Percentiles rank a stretch among this genome's conserved stretches.
Conservation (phyloP, 2,113 vertebrate species). For the Turnix velox region DNA sequence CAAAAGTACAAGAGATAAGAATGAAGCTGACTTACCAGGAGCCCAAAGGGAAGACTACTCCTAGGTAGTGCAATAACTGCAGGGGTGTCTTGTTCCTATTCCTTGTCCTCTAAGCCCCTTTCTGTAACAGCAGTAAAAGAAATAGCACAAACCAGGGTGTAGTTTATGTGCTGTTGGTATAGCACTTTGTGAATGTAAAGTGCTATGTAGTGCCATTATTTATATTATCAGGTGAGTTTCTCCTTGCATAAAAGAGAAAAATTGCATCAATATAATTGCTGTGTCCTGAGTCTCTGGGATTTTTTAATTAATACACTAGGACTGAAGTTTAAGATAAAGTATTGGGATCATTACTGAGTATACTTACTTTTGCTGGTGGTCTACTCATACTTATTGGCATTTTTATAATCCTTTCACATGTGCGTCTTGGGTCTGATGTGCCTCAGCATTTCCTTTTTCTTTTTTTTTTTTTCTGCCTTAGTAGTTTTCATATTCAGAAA, state of each 20-base stretch:
- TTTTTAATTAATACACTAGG: background rate
- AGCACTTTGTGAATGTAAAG: background rate
- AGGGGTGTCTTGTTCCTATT: background rate
- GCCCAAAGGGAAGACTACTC: background rate
- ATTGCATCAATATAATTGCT: background rate
- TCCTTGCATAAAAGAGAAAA: slow-evolving; percentile 33
- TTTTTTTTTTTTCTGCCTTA: accelerated
- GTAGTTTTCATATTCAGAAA: background rate
- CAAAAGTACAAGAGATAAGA: background rate
- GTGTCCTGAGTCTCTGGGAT: background rate
- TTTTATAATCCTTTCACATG: background rate
- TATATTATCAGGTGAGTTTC: slow-evolving; percentile 25
- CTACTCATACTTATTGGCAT: background rate
- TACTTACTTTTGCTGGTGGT: background rate
- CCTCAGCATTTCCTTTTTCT: background rate
- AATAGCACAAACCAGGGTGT: background rate
- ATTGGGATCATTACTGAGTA: background rate
- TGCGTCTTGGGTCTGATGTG: accelerated
- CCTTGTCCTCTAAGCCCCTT: background rate
- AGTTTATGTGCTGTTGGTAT: slow-evolving; percentile 1
- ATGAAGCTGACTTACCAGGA: background rate
- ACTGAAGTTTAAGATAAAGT: background rate
- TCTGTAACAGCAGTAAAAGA: background rate
- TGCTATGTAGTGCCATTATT: background rate
- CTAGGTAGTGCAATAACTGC: background rate